phyloP scores from a whole-genome alignment of 2,888 invertebrate species.

The Heliconius hortense region DNA sequence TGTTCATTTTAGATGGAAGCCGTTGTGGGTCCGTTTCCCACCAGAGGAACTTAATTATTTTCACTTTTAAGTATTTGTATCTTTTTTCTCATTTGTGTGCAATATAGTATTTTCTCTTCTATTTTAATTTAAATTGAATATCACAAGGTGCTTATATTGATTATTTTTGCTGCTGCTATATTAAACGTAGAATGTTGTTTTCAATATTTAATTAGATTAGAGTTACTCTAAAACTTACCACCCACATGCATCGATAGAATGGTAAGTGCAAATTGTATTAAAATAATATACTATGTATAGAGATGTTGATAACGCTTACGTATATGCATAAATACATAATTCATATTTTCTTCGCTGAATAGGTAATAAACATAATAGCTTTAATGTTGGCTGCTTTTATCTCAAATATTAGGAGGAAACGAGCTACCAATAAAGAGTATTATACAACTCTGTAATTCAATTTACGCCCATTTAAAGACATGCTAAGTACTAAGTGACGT shows the following conservation, averaged over 20 bases:
- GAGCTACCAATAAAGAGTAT: background rate
- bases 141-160: too few species aligned
- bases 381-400: background rate
- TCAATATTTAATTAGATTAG: too few species aligned
- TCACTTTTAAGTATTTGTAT: too few species aligned
- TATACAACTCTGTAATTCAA: background rate
- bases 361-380: background rate
- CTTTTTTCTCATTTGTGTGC: background rate
- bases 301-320: background rate
- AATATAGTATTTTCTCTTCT: background rate
- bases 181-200: too few species aligned
- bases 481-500: background rate
- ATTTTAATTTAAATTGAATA: background rate
- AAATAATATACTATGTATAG: background rate
- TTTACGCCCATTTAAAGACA: background rate
- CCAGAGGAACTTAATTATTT: too few species aligned
- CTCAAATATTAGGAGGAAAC: background rate
- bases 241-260: background rate
- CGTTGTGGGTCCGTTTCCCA: background rate
- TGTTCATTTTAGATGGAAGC: background rate
- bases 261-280: background rate
- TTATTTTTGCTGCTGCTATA: too few species aligned
- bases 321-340: background rate
- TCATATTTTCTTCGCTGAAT: background rate
- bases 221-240: background rate